phyloP scores from a whole-genome alignment of 1,140 invertebrate genomes.

The Heliconius hermathena region DNA sequence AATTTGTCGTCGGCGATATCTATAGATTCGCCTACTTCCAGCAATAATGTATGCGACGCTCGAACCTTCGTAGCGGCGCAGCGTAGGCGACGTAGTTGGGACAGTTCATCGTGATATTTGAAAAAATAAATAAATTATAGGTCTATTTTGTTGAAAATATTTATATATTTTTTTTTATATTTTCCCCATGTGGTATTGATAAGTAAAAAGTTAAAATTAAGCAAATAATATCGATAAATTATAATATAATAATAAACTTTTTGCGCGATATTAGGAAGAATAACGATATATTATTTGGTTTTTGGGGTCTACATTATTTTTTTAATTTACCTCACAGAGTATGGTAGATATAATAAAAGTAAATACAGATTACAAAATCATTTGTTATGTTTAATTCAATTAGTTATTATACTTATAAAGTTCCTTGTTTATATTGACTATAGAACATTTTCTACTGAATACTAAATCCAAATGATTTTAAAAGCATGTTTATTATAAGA shows the following conservation, averaged over 20 bases:
- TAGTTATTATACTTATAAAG: background rate
- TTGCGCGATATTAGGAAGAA: no score
- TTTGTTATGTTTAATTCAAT: background rate
- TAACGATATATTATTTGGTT: no score
- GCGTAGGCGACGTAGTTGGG: slow-evolving; percentile 60
- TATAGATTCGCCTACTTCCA: slow-evolving; percentile 72
- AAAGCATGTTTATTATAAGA: background rate
- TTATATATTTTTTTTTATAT: background rate
- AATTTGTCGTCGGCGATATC: slow-evolving; percentile 75
- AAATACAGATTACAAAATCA: background rate
- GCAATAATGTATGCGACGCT: slow-evolving; percentile 70
- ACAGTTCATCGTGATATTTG: slow-evolving; percentile 50
- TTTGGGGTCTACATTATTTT: no score
- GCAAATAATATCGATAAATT: no score
- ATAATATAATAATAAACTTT: no score
- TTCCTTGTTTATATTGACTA: background rate
- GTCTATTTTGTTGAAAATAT: background rate
- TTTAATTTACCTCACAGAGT: background rate
- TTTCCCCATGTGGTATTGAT: no score
- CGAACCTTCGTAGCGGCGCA: slow-evolving; percentile 61
- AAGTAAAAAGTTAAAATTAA: no score
- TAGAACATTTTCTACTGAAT: background rate
- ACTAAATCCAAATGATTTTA: background rate
- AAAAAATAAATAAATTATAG: background rate
- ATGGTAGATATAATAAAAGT: background rate